These are phyloP conservation scores for Poeciliopsis infans DNA, from an alignment of 2,797 vertebrate species.

Conservation along the genomic window DNA sequence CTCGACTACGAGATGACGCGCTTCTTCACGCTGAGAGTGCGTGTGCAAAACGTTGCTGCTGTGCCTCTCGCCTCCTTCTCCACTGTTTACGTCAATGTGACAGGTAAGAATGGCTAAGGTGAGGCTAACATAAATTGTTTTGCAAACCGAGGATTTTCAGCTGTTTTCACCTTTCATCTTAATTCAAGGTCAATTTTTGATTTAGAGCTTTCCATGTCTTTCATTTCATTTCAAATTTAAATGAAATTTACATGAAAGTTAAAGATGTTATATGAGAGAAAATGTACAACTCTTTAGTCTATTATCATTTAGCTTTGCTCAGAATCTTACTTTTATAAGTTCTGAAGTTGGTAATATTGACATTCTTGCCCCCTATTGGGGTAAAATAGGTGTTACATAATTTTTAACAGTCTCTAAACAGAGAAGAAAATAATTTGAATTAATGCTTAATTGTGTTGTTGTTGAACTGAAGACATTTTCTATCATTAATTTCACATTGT, in stretches of 20 bases:
- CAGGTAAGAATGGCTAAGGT: slow-evolving; percentile 74
- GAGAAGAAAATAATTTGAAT: background rate
- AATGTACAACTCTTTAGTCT: background rate
- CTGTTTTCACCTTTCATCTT: background rate
- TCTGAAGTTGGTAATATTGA: background rate
- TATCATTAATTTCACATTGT: background rate
- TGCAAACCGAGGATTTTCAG: background rate
- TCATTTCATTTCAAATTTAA: background rate
- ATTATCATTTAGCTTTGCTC: background rate
- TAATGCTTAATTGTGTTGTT: background rate
- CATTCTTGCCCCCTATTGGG: background rate
- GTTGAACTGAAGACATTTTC: background rate
- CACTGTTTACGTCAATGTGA: slow-evolving; percentile 86
- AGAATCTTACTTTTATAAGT: background rate
- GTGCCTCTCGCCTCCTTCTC: slow-evolving; percentile 89
- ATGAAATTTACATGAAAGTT: background rate
- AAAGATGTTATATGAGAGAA: background rate
- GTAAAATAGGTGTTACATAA: background rate
- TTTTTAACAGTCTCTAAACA: background rate
- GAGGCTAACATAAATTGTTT: background rate
- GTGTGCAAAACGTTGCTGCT: slow-evolving; percentile 88
- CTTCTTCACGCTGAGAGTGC: slow-evolving; percentile 85
- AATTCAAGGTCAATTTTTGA: background rate
- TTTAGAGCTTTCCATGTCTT: background rate
- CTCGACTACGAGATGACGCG: slow-evolving; percentile 88